phyloP scores from a whole-genome alignment of 2,113 vertebrate species.

The Setophaga coronata region DNA sequence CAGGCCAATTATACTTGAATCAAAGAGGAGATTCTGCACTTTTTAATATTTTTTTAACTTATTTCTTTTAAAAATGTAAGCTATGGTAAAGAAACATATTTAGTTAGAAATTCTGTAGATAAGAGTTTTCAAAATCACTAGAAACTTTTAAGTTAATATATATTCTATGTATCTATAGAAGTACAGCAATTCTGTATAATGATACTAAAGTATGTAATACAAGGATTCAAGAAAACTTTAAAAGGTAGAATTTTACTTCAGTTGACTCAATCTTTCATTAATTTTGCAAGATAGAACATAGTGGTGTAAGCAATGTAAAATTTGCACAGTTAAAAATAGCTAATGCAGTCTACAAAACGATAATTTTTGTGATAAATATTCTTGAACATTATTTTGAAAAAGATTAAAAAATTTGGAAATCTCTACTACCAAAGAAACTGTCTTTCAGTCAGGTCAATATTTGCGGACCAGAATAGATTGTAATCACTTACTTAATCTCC shows the following conservation, averaged over 20 bases:
- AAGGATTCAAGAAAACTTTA: not conserved
- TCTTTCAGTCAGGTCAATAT: not conserved
- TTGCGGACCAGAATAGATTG: not conserved
- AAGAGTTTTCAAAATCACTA: not conserved
- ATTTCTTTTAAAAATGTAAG: not conserved
- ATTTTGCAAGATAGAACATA: not conserved
- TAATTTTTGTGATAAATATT: not conserved
- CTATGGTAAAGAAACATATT: not conserved
- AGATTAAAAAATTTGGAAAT: not conserved
- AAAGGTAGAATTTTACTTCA: not conserved
- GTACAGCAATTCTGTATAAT: not conserved
- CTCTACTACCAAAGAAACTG: not conserved
- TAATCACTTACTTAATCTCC: not conserved
- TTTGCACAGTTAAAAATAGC: not conserved
- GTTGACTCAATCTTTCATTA: not conserved
- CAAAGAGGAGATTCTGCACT: not conserved
- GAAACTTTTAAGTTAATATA: rapidly evolving
- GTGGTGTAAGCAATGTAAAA: not conserved
- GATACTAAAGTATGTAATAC: not conserved
- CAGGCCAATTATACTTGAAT: not conserved
- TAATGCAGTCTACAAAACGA: not conserved
- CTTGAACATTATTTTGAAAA: not conserved
- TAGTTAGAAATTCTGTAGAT: not conserved
- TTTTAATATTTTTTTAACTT: not conserved
- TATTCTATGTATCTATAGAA: not conserved